phyloP scores from a whole-genome alignment of 2,888 invertebrate genomes.

The Creontiades dilutus region DNA sequence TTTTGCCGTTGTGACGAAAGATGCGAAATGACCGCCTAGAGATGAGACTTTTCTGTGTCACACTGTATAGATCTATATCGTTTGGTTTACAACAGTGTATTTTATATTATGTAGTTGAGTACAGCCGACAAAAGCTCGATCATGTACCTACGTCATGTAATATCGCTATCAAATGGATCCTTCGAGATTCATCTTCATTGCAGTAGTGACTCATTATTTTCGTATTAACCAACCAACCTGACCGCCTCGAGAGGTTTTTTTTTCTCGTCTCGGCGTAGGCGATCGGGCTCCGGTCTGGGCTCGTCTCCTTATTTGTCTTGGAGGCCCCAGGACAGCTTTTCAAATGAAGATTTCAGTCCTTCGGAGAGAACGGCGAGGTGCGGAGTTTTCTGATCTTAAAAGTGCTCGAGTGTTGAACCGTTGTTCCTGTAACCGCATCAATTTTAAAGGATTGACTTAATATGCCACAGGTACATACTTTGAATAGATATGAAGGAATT shows the following conservation, averaged over 20 bases:
- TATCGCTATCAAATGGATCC: too few species aligned
- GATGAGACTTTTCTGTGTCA: too few species aligned
- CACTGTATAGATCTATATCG: too few species aligned
- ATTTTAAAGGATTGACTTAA: not conserved
- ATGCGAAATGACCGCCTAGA: too few species aligned
- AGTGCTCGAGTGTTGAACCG: not conserved
- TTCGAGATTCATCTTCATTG: not conserved
- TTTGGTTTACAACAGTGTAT: too few species aligned
- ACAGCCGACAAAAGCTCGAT: too few species aligned
- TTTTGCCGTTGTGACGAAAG: too few species aligned
- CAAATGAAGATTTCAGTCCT: slow-evolving; percentile 9
- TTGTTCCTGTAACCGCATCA: not conserved
- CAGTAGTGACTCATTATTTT: slow-evolving; percentile 26
- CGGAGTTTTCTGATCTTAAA: not conserved
- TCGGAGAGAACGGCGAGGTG: not conserved
- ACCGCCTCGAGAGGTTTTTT: not conserved
- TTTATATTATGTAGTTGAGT: too few species aligned
- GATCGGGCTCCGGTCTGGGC: not conserved
- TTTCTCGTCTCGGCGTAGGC: slow-evolving; percentile 1
- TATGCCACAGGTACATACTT: slow-evolving; percentile 18
- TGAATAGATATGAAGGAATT: not conserved
- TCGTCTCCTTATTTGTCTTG: slow-evolving; percentile 26
- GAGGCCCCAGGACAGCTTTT: not conserved
- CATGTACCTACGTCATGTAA: too few species aligned
- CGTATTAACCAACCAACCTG: not conserved